phyloP scores from a whole-genome alignment of 2,888 invertebrate species.

The Salpingus planirostris region DNA sequence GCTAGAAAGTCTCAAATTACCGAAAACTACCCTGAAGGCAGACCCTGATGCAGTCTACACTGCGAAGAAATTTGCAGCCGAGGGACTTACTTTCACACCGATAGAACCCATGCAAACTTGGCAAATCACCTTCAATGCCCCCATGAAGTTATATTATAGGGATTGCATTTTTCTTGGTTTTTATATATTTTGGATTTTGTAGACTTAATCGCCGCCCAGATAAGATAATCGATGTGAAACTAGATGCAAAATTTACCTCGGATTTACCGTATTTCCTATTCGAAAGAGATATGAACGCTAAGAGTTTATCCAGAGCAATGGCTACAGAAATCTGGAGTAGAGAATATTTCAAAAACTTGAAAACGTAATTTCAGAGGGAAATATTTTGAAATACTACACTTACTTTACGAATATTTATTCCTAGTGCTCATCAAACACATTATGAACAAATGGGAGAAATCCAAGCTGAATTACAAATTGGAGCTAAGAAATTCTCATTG shows the following conservation, averaged over 20 bases:
- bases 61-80: conserved; percentile 54
- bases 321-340: conserved; percentile 67
- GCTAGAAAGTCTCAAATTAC: conserved; percentile 57
- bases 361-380: conserved; percentile 45
- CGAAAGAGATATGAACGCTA: conserved; percentile 59
- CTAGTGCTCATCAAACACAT: conserved; percentile 68
- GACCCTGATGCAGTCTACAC: conserved; percentile 30
- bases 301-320: conserved; percentile 60
- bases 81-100: conserved; percentile 58
- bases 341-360: conserved; percentile 55
- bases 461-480: conserved; percentile 51
- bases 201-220: too few relatives aligned
- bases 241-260: conserved; percentile 56
- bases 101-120: conserved; percentile 67
- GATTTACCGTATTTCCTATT: conserved; percentile 60
- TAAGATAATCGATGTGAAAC: conserved; percentile 52
- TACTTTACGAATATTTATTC: conserved; percentile 16
- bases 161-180: too few relatives aligned
- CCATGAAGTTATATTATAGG: too few relatives aligned
- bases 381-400: conserved; percentile 1
- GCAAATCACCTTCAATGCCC: conserved; percentile 60
- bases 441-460: conserved; percentile 73
- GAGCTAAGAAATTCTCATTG: conserved; percentile 42
- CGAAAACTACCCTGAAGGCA: conserved; percentile 57
- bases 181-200: too few relatives aligned